Conservation (phyloP, 2,113 vertebrate species). For the Erythrocebus patas region DNA sequence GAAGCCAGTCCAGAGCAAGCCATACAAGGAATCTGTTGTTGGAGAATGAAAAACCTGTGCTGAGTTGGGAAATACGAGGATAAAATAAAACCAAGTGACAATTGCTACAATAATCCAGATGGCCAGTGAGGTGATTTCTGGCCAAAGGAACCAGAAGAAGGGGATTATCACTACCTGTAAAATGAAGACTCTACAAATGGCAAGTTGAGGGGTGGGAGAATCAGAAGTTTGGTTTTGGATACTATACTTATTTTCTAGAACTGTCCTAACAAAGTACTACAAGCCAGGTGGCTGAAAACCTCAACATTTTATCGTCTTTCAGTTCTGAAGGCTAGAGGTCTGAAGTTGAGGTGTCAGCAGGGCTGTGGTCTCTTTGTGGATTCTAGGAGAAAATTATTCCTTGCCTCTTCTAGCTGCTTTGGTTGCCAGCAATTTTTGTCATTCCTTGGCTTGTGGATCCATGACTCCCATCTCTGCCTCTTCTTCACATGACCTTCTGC, state of each 20-base stretch:
- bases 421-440: rapidly evolving
- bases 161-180: background rate
- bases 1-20: background rate
- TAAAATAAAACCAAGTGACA: background rate
- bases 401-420: background rate
- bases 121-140: background rate
- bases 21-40: too few species aligned
- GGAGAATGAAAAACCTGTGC: background rate
- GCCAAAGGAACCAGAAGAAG: background rate
- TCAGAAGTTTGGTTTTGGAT: background rate
- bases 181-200: background rate
- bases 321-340: background rate
- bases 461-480: background rate
- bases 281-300: rapidly evolving
- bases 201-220: background rate
- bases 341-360: background rate
- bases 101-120: background rate
- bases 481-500: rapidly evolving
- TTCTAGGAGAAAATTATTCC: background rate
- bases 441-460: rapidly evolving
- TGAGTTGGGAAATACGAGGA: background rate
- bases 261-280: too few species aligned
- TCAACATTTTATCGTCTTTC: too few species aligned
- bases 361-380: background rate
- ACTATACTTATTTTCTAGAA: background rate